A percentile compares a stretch with the other conserved stretches of the same genome.
Conservation (phyloP, 1,140 invertebrate species). For the Drosophila suzukii region DNA sequence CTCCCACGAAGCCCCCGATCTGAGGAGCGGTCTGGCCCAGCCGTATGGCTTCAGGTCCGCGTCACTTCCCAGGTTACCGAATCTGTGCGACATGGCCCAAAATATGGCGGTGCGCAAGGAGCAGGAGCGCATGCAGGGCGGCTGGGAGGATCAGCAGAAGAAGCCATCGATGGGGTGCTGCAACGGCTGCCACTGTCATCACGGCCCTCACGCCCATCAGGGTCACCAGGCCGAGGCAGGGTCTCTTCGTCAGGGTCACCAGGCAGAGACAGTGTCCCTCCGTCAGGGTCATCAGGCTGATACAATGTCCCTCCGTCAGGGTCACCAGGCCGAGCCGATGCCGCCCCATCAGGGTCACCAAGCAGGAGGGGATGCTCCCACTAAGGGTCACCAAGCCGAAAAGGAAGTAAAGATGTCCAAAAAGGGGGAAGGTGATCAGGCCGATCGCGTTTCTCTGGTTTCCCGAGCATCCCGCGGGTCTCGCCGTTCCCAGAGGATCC, state of each 20-base stretch:
- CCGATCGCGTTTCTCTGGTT: not conserved
- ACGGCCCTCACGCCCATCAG: not conserved
- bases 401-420: not conserved
- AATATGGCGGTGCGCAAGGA: not conserved
- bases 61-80: not conserved
- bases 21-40: constrained; percentile 27
- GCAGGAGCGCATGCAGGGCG: constrained; percentile 13
- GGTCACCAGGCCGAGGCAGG: not conserved
- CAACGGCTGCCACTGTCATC: constrained; percentile 6
- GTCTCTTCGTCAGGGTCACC: not conserved
- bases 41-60: not conserved
- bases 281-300: not conserved
- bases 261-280: not conserved
- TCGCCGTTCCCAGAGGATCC: not conserved
- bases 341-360: not conserved
- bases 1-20: not conserved
- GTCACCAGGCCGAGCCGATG: not conserved
- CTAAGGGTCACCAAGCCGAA: not conserved
- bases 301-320: not conserved
- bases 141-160: constrained; percentile 22
- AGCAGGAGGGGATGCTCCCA: not conserved
- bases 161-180: not conserved
- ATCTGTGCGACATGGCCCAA: not conserved
- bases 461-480: constrained; percentile 1
- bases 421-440: constrained; percentile 3